phyloP scores from a whole-genome alignment of 2,113 vertebrate genomes.

The pig (Sus scrofa) region DNA sequence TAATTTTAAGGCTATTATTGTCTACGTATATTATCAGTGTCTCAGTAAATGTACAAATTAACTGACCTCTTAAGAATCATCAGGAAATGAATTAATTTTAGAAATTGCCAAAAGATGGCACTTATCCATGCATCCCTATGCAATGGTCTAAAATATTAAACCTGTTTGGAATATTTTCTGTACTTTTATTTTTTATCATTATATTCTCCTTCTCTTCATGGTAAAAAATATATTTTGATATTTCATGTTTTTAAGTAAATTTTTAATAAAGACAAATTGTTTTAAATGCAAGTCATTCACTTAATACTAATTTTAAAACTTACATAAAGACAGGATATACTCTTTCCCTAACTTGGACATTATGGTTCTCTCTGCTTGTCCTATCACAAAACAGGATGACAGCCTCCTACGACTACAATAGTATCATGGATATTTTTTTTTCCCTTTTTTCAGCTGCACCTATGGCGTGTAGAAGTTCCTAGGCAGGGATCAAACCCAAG shows the following conservation, averaged over 20 bases:
- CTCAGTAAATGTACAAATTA: slow-evolving; percentile 53
- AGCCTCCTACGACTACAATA: background rate
- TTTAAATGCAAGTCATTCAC: background rate
- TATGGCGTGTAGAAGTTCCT: too few species aligned
- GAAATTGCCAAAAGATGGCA: slow-evolving; percentile 66
- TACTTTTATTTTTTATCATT: background rate
- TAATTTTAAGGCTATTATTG: slow-evolving; percentile 20
- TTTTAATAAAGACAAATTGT: background rate
- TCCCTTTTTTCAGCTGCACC: too few species aligned
- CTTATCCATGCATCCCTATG: background rate
- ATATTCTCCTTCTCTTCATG: background rate
- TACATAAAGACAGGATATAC: background rate
- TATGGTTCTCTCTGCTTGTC: background rate
- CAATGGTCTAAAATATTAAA: slow-evolving; percentile 10
- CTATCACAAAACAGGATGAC: background rate
- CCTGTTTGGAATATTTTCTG: background rate
- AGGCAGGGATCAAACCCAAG: too few species aligned
- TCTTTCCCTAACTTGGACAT: background rate
- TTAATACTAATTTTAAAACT: background rate
- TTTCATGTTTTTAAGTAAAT: background rate
- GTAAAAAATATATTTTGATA: slow-evolving; percentile 14
- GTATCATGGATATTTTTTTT: background rate
- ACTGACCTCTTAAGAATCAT: slow-evolving; percentile 42
- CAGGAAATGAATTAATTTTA: slow-evolving; percentile 59
- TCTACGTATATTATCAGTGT: background rate